These are phyloP conservation scores for Ctenomys sociabilis DNA, from an alignment of 2,113 vertebrate genomes.

Conservation along the genomic window DNA sequence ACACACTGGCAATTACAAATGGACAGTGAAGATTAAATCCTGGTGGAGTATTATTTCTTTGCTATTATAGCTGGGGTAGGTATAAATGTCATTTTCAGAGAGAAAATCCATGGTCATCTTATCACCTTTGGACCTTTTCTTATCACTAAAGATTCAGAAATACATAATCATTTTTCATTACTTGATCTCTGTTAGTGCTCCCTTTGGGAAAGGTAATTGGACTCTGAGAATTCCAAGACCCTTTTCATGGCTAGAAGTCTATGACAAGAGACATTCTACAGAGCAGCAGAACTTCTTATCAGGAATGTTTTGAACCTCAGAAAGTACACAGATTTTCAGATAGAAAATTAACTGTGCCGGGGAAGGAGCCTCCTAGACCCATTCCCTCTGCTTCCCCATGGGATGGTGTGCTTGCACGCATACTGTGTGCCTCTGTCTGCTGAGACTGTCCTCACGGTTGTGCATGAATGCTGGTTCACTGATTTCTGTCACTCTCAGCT, in stretches of 20 bases:
- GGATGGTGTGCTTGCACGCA: not conserved
- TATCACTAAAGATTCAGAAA: slow-evolving; percentile 24
- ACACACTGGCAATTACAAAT: not conserved
- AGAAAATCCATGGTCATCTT: not conserved
- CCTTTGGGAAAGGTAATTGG: slow-evolving; percentile 65
- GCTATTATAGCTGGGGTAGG: not conserved
- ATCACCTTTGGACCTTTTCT: not conserved
- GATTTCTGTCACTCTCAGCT: not conserved
- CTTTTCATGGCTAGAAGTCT: not conserved
- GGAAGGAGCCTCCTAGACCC: not conserved
- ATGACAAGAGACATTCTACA: slow-evolving; percentile 49
- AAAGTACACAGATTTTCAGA: not conserved
- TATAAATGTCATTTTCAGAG: slow-evolving; percentile 7
- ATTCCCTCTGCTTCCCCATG: not conserved
- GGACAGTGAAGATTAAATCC: not conserved
- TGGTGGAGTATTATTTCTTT: not conserved
- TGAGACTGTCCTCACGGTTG: not conserved
- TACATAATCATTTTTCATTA: slow-evolving; percentile 47
- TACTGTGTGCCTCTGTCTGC: too few relatives aligned
- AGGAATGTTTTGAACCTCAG: not conserved
- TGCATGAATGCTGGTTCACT: not conserved
- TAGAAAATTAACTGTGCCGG: not conserved
- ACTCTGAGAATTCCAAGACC: slow-evolving; percentile 53
- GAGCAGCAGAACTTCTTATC: slow-evolving; percentile 32
- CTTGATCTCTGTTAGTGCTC: slow-evolving; percentile 15